Conservation (phyloP, 1,140 invertebrate genomes). For the Mya arenaria region DNA sequence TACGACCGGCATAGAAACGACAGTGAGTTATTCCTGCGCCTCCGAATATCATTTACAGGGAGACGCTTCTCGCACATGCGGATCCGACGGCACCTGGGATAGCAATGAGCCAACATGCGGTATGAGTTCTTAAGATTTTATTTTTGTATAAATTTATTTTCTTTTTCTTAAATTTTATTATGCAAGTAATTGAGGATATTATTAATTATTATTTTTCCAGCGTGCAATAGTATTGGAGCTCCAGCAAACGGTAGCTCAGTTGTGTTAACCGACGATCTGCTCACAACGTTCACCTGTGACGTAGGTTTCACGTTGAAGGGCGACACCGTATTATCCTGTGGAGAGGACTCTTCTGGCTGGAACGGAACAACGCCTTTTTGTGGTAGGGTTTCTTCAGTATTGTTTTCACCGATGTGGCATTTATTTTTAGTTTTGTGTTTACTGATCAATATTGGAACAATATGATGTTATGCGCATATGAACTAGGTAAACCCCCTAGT, state of each 20-base stretch:
- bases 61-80: conserved; percentile 5
- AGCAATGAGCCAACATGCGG: conserved; percentile 20
- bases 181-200: too few relatives aligned
- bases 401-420: too few relatives aligned
- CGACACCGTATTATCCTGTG: conserved; percentile 17
- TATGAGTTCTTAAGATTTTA: too few relatives aligned
- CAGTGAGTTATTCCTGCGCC: not conserved
- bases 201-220: conserved; percentile 11
- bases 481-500: too few relatives aligned
- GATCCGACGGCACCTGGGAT: conserved; percentile 32
- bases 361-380: conserved; percentile 16
- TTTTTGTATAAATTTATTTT: too few relatives aligned
- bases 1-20: not conserved
- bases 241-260: conserved; percentile 12
- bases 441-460: too few relatives aligned
- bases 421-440: too few relatives aligned
- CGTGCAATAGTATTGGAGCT: not conserved
- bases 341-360: conserved; percentile 28
- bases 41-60: conserved; percentile 15
- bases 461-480: too few relatives aligned
- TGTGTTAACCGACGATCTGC: not conserved
- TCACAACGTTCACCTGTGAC: conserved; percentile 29
- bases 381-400: too few relatives aligned
- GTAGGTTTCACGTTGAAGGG: conserved; percentile 21
- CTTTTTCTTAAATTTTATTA: too few relatives aligned